Evolutionary conservation across 1,140 invertebrate species (phyloP), one percentile per base, ranked within the genome.

Genomic region (Aphaenogaster rudis): DNA sequence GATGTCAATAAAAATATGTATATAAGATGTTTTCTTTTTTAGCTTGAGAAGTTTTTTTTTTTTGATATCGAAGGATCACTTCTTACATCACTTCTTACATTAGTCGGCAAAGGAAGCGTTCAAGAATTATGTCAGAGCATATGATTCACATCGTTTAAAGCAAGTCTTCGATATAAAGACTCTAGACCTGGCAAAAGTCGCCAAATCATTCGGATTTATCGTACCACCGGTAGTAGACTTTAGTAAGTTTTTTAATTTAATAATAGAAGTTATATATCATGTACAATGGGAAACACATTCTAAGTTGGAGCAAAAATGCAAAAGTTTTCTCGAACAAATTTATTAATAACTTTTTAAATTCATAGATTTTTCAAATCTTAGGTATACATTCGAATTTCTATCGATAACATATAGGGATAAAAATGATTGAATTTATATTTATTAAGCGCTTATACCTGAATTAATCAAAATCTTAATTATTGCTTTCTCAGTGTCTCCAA

Each of bases 61-160:
- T 21, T 21, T 99, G 79, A 98, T 99, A 88, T 96, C 97, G 7
- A 98, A 98, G 93, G 99, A 99, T 95, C 99, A 99, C 93, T 99
- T 98, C 94, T 96, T 99, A 1, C 98, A 99, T 93, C 97, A 99
- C 93, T 99, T 98, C 94, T 96, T 99, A 1, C 98, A 99, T 93
- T 97, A 97, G 93, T 99, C 99, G 3, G 99, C 98, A 0, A 99
- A 99, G 94, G 99, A 99, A 95, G 99, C 98, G 0, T 99, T 99
- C 95, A 99, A 99, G 94, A 97, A 98, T 1, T 99, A 99, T 94
- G 96, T 99, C 0, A 96, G 99, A 86, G 98, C 99, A 0, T 99
- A 99, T 94, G 98, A 99, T 93, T 99, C 98, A 2, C 99, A 99
- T 95, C 97, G 98, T 93, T 96, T 99, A 86, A 99, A 99, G 94